Conservation (phyloP, 2,797 vertebrate species). For the Gambelia wislizenii region DNA sequence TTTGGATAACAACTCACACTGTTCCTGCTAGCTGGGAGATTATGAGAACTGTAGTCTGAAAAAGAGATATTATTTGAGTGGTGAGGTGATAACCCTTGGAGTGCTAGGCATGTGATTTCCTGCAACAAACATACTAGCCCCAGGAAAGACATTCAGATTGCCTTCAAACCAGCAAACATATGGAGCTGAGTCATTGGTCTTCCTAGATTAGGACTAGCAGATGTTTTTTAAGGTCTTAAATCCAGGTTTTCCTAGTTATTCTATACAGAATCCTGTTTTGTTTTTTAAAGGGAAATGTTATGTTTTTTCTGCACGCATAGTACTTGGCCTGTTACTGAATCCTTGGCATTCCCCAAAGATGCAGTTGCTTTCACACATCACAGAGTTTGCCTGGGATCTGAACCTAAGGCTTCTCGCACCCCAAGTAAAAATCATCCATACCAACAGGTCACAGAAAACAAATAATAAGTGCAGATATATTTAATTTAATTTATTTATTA, state of each 20-base stretch:
- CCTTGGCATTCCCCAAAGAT: background rate
- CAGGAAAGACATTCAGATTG: background rate
- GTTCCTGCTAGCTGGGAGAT: background rate
- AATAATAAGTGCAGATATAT: background rate
- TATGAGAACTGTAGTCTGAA: background rate
- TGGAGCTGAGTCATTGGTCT: background rate
- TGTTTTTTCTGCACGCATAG: background rate
- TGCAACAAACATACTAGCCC: background rate
- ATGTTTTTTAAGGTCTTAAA: background rate
- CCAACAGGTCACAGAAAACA: background rate
- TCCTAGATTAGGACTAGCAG: background rate
- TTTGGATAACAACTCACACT: background rate
- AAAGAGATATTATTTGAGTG: background rate
- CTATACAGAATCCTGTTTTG: background rate
- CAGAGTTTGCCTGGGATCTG: background rate
- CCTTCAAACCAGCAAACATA: background rate
- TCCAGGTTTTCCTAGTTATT: background rate
- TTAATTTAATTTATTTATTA: too few relatives aligned
- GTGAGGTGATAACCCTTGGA: background rate
- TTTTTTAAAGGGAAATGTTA: background rate
- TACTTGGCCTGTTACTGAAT: background rate
- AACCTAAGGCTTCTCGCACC: background rate
- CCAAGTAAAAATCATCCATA: background rate
- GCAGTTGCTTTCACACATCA: background rate
- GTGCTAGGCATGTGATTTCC: background rate